Percentiles rank a stretch among this genome's conserved stretches.
phyloP scores from a whole-genome alignment of 2,113 vertebrate species.

The Semicossyphus pulcher region DNA sequence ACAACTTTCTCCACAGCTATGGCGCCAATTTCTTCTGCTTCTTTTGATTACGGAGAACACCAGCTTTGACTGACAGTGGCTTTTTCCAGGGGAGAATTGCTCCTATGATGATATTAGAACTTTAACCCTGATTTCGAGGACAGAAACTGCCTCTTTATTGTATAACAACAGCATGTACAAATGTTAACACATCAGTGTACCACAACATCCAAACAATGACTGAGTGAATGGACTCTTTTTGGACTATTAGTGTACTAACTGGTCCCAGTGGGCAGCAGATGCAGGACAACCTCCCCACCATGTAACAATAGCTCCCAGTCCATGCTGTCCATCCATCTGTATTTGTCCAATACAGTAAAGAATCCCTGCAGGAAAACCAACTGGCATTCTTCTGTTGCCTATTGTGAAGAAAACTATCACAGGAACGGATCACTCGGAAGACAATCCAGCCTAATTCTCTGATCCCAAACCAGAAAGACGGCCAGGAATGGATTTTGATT shows the following conservation, averaged over 20 bases:
- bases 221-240: conserved; percentile 33
- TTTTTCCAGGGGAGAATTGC: no score
- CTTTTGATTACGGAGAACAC: no score
- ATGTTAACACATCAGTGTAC: conserved; percentile 22
- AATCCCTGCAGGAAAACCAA: conserved; percentile 74
- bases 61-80: no score
- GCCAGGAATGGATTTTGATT: conserved; percentile 71
- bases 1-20: no score
- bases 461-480: conserved; percentile 57
- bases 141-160: background rate
- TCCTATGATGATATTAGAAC: background rate
- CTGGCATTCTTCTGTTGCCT: conserved; percentile 67
- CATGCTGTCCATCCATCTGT: conserved; percentile 72
- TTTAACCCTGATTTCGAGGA: background rate
- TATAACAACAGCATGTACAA: conserved; percentile 2
- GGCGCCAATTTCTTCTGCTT: no score
- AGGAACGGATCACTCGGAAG: conserved; percentile 67
- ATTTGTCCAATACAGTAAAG: conserved; percentile 73
- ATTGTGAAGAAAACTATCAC: conserved; percentile 74
- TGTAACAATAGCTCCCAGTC: conserved; percentile 63
- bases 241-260: conserved; percentile 41
- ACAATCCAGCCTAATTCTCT: conserved; percentile 68
- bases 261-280: conserved; percentile 73
- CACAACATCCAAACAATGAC: conserved; percentile 31
- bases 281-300: conserved; percentile 56